Conservation (phyloP, 2,888 invertebrate species). For the Allacma fusca region DNA sequence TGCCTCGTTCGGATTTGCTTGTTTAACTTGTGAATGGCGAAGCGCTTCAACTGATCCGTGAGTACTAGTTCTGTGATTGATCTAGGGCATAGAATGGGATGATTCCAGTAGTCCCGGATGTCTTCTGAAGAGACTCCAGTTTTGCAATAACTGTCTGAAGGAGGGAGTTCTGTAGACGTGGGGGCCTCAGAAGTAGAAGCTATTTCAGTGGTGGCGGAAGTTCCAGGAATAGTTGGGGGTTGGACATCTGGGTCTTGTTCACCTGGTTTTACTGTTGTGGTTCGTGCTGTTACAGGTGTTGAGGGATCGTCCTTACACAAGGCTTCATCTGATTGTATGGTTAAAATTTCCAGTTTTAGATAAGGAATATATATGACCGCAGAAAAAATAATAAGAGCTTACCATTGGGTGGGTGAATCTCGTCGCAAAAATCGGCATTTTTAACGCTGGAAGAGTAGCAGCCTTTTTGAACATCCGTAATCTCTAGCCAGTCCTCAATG, state of each 20-base stretch:
- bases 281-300: no score
- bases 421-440: not conserved
- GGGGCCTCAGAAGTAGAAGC: no score
- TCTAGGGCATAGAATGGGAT: constrained; percentile 44
- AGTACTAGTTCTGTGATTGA: constrained; percentile 51
- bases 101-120: constrained; percentile 51
- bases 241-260: not conserved
- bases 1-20: constrained; percentile 45
- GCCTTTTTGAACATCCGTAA: not conserved
- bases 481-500: constrained; percentile 5
- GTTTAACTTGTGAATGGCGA: constrained; percentile 49
- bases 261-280: no score
- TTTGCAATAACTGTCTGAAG: constrained; percentile 12
- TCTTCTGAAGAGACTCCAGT: constrained; percentile 43
- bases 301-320: no score
- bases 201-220: not conserved
- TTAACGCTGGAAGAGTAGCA: not conserved
- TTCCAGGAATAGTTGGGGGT: not conserved
- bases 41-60: constrained; percentile 52
- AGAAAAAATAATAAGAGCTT: not conserved
- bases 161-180: not conserved
- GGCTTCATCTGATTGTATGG: no score
- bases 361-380: not conserved
- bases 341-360: no score
- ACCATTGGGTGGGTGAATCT: constrained; percentile 38